Conservation (phyloP, 2,113 vertebrate genomes). For the Rhinolophus sinicus region DNA sequence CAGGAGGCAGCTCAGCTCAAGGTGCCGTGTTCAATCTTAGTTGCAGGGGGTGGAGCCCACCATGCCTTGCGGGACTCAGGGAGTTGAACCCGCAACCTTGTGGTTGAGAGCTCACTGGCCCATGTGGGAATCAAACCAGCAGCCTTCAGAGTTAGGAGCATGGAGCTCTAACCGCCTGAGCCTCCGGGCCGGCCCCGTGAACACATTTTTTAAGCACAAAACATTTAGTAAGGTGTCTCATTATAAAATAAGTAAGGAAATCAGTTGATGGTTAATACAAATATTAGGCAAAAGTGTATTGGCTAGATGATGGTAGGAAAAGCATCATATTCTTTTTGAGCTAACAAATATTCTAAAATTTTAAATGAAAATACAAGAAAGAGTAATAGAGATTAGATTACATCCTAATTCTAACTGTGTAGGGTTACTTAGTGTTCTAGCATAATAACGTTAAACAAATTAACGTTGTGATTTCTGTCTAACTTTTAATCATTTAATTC, state of each 20-base stretch:
- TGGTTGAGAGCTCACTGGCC: too few species aligned
- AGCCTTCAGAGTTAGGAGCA: too few species aligned
- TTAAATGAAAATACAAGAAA: conserved; percentile 35
- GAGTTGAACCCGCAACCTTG: too few species aligned
- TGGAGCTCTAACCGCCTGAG: too few species aligned
- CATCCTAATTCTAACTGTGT: background rate
- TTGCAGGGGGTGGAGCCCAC: too few species aligned
- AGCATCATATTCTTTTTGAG: background rate
- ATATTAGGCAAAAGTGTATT: background rate
- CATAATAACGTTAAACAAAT: background rate
- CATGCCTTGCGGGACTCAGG: too few species aligned
- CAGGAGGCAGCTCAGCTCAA: too few species aligned
- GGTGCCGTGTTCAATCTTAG: too few species aligned
- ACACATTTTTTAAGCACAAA: conserved; percentile 25
- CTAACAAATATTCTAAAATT: background rate
- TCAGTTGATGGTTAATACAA: conserved; percentile 4
- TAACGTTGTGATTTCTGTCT: background rate
- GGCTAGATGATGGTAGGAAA: conserved; percentile 11
- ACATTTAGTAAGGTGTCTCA: conserved; percentile 50
- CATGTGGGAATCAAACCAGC: too few species aligned
- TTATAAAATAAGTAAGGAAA: conserved; percentile 35
- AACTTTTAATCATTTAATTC: conserved; percentile 1
- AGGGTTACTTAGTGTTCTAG: background rate
- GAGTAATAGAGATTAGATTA: background rate
- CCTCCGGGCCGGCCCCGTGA: background rate